Conservation (phyloP, 2,797 vertebrate genomes). For the Artibeus lituratus region DNA sequence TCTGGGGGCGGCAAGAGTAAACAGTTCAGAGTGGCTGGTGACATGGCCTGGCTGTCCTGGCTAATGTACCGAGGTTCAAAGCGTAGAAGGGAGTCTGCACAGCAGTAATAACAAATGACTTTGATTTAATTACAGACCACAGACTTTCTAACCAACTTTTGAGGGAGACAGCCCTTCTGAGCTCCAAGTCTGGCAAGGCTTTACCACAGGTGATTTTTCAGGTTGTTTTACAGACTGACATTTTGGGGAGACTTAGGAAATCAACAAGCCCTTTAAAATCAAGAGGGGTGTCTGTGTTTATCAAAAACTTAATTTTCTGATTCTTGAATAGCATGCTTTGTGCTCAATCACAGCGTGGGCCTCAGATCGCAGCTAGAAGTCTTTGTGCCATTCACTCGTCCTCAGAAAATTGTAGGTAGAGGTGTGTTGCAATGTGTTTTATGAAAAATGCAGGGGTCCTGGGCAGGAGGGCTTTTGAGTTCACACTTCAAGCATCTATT, state of each 20-base stretch:
- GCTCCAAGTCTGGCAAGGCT: constrained; percentile 59
- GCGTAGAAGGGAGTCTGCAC: constrained; percentile 40
- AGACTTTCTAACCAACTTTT: constrained; percentile 50
- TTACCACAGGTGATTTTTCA: constrained; percentile 71
- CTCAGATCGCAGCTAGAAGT: neutral
- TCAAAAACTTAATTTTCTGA: constrained; percentile 53
- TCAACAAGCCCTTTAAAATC: constrained; percentile 63
- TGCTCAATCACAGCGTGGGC: neutral
- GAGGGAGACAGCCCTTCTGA: constrained; percentile 36
- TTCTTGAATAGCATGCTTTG: constrained; percentile 45
- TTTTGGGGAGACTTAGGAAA: constrained; percentile 60
- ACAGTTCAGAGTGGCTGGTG: constrained; percentile 62
- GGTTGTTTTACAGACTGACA: constrained; percentile 56
- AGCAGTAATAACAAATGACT: constrained; percentile 52
- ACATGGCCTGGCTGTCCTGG: constrained; percentile 47
- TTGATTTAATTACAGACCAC: constrained; percentile 56
- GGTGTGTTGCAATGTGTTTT: neutral
- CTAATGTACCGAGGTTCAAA: constrained; percentile 30
- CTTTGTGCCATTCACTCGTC: neutral
- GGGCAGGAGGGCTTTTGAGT: neutral
- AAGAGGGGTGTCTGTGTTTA: neutral
- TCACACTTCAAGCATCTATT: constrained; percentile 3
- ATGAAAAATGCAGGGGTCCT: neutral
- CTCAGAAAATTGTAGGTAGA: neutral
- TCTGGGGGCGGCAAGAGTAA: constrained; percentile 19